Percentiles rank a stretch among this genome's conserved stretches.
phyloP scores from a whole-genome alignment of 2,113 vertebrate species.

The Saccopteryx bilineata region DNA sequence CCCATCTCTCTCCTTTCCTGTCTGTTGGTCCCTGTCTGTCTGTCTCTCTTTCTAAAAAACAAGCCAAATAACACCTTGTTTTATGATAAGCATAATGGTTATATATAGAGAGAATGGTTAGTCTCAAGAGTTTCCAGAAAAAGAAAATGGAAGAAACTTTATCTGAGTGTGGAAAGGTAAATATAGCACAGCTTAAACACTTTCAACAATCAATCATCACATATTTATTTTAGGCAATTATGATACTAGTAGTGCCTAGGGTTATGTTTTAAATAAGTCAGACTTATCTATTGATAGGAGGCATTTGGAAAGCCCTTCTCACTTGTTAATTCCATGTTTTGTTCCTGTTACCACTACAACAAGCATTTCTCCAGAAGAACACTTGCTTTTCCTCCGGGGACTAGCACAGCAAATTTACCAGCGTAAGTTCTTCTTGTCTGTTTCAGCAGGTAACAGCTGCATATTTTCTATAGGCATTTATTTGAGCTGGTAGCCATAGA shows the following conservation, averaged over 20 bases:
- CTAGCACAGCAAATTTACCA: not conserved
- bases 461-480: not conserved
- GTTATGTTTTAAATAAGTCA: not conserved
- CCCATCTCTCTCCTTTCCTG: too few species aligned
- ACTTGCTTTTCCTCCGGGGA: not conserved
- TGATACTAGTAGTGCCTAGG: not conserved
- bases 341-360: not conserved
- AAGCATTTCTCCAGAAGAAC: constrained; percentile 39
- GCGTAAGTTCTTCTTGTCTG: not conserved
- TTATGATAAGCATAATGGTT: not conserved
- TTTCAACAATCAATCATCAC: not conserved
- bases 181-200: not conserved
- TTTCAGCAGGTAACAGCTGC: not conserved
- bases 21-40: too few species aligned
- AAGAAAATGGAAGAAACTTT: not conserved
- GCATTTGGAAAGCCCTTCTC: not conserved
- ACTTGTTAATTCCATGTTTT: not conserved
- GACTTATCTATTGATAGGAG: too few species aligned
- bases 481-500: not conserved
- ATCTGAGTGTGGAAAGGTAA: not conserved
- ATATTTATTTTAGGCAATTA: not conserved
- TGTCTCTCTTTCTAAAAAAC: too few species aligned
- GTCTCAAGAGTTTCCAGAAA: not conserved
- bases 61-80: not conserved
- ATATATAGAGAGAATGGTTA: not conserved